Evolutionary conservation across 30 jellyfish, hydroid and myxozoan genomes (phyloP), one percentile per base, ranked within the genome.

Genomic region (Cassiopea xamachana): DNA sequence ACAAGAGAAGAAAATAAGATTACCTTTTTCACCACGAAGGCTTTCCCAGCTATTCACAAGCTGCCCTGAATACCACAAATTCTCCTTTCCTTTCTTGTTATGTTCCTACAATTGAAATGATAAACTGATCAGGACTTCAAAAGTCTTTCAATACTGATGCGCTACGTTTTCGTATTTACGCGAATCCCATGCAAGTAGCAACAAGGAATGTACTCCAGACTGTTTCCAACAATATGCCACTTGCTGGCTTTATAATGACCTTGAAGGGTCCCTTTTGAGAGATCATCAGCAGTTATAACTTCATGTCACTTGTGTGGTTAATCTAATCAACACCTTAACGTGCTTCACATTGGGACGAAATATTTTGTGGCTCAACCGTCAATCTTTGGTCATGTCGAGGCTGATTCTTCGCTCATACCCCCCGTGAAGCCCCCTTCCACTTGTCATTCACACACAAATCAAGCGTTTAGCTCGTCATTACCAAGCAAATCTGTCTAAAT

Each of bases 171-270:
- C 80, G 51, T 59, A 43, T 19, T 15, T 71, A 71, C 10, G 27
- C 1, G 6, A 55, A 71, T 9, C 80, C 58, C 80, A 16, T 1
- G 55, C 27, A 67, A 62, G 68, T 82, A 69, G 48, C 59, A 43
- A 67, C 39, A 43, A 49, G 81, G 74, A 17, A 73, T 46, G 60
- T 14, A 3, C 64, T 70, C 74, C 84, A 77, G 76, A 78, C 86
- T 88, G 90, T 79, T 88, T 48, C 49, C 71, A 4, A 81, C 68
- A 16, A 19, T 76, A 6, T 48, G 43, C 9, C 49, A 45, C 94
- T 87, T 87, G 89, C 94, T 79, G 95, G 70, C 95, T 88, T 88
- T 88, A 78, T 88, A 88, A 64, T 79, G 95, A 87, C 94, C 89
- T 80, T 74, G 78, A 14, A 60, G 94, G 79, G 84, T 80, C 88